Base-by-base conservation (phyloP, 2,888 invertebrate genomes). In the Volucella zonaria region DNA sequence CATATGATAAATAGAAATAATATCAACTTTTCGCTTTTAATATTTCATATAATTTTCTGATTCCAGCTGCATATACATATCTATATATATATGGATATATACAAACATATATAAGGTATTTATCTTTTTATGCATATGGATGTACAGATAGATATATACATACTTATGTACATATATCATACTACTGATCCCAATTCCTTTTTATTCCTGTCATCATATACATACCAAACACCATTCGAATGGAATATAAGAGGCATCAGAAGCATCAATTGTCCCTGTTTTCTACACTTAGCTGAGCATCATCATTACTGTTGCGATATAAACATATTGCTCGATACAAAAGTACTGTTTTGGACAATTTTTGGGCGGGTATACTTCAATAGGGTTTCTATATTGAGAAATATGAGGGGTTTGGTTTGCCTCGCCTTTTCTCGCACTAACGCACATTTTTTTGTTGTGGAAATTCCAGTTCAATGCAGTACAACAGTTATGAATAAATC, bases 401-500 rank as follows among this genome's bases (percentile, higher is more conserved):
- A 62, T 61, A 52, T 61, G 73, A 77, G 31, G 71, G 62, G 73
- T 73, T 67, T 51, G 62, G 47, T 82, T 68, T 62, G 62, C 62
- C 82, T 73, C 73, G 73, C 68, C 82, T 78, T 78, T 74, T 78
- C 56, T 74, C 67, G 49, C 56, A 77, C 67, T 68, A 82, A 73
- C 67, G 74, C 73, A 82, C 62, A 62, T 68, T 73, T 73, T 82
- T 68, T 78, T 74, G 82, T 77, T 82, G 79, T 79, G 73, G 77
- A 82, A 59, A 67, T 82, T 77, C 68, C 78, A 73, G 78, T 82
- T 82, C 78, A 82, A 68, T 82, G 67, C 73, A 59, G 73, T 67
- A 77, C 68, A 75, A 81, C 68, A 62, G 78, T 82, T 82, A 78
- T 82, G 78, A 82, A 82, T 82, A 82, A 82, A 82, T 82, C 71